Base-by-base conservation (phyloP, 2,888 invertebrate species). In the Epistrophella euchroma region DNA sequence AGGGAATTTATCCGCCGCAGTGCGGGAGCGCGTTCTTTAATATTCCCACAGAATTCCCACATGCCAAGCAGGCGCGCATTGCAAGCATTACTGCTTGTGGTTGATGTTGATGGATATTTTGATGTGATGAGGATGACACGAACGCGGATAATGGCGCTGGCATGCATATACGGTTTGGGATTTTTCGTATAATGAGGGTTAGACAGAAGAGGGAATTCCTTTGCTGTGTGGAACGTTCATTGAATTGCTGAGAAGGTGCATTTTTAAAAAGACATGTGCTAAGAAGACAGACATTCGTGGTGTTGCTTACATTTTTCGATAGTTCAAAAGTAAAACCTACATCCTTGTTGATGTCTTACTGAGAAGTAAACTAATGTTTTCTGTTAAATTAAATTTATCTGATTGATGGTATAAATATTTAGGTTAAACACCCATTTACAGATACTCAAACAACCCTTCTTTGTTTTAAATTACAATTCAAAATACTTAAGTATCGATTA, bases 31-130 rank as follows among this genome's bases (percentile, higher is more conserved):
- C 75, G 79, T 84, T 84, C 64, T 55, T 56, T 10, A 2, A 79
- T 74, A 71, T 84, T 84, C 80, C 79, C 84, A 84, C 73, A 83
- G 83, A 78, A 83, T 74, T 74, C 74, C 70, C 73, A 56, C 78
- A 78, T 74, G 78, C 78, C 25, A 50, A 82, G 72, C 66, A 66
- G 71, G 77, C 77, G 58, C 66, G 72, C 82, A 82, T 66, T 66
- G 52, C 77, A 71, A 62, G 56, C 40, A 43, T 43, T 58, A 35
- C 19, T 43, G 43, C 7, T n/a, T 32, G 15, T 10, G 10, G 70
- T 81, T 77, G 66, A 82, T 60, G 82, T 60, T 77, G 77, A 82
- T 77, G 60, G 68, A 73, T 77, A 82, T 45, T 82, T 82, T 77
- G 68, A 82, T 82, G 66, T 77, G 77, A 60, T 82, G 81, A 82